phyloP scores from a whole-genome alignment of 2,113 vertebrate genomes.

The Scortum barcoo region DNA sequence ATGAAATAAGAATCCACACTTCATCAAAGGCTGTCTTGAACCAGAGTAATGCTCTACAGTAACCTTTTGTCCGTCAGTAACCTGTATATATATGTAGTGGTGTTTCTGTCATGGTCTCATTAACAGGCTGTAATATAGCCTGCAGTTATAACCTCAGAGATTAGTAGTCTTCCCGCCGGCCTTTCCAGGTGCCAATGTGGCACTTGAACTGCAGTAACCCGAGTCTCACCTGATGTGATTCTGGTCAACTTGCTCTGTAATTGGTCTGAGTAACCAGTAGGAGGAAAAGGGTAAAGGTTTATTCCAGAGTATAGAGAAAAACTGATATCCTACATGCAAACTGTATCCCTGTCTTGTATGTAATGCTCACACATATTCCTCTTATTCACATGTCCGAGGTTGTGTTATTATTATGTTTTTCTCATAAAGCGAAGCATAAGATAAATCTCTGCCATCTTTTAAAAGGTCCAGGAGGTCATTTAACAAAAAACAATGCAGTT shows the following conservation, averaged over 20 bases:
- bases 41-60: conserved; percentile 24
- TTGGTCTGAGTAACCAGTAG: conserved; percentile 18
- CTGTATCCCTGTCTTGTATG: background rate
- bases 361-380: background rate
- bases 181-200: conserved; percentile 21
- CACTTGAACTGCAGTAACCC: conserved; percentile 67
- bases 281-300: conserved; percentile 18
- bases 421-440: background rate
- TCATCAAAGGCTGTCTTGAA: background rate
- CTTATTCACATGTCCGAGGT: background rate
- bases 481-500: background rate
- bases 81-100: background rate
- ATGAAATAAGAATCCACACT: background rate
- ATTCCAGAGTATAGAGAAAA: background rate
- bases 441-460: background rate
- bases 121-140: conserved; percentile 35
- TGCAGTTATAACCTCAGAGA: conserved; percentile 34
- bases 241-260: background rate
- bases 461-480: background rate
- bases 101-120: conserved; percentile 23
- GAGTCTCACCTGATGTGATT: conserved; percentile 38
- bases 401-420: background rate
- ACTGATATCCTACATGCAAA: background rate
- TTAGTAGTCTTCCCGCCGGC: background rate
- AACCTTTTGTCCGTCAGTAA: conserved; percentile 30